Evolutionary conservation across 2,888 invertebrate genomes (phyloP).

Genomic region (Melanostoma scalare): DNA sequence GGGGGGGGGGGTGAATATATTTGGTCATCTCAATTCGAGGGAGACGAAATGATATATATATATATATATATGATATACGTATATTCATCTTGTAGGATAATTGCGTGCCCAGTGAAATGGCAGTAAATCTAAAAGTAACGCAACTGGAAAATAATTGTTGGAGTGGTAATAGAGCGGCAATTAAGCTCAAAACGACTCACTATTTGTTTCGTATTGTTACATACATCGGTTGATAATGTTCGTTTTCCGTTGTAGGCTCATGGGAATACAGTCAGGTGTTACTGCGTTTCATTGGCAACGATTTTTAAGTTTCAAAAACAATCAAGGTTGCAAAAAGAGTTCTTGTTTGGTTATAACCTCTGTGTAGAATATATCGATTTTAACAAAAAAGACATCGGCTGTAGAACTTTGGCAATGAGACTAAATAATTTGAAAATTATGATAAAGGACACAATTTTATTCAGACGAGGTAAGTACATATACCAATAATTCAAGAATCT

Average conservation of each 20-base stretch:
- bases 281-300: too few relatives aligned
- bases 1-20: background rate
- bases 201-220: constrained; percentile 53
- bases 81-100: constrained; percentile 65
- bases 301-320: too few relatives aligned
- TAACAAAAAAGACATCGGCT: too few relatives aligned
- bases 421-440: too few relatives aligned
- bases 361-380: too few relatives aligned
- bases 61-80: too few relatives aligned
- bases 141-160: constrained; percentile 24
- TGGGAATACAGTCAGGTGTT: constrained; percentile 1
- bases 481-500: too few relatives aligned
- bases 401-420: too few relatives aligned
- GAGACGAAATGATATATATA: constrained; percentile 6
- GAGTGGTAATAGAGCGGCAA: constrained; percentile 62
- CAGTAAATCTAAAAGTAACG: constrained; percentile 64
- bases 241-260: background rate
- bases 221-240: background rate
- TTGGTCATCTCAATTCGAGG: constrained; percentile 65
- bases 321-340: too few relatives aligned
- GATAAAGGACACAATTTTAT: too few relatives aligned
- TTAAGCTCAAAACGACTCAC: constrained; percentile 66
- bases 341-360: too few relatives aligned
- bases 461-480: too few relatives aligned
- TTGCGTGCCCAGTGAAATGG: constrained; percentile 67